Conservation (phyloP, 2,113 vertebrate species). For the Bettongia penicillata region DNA sequence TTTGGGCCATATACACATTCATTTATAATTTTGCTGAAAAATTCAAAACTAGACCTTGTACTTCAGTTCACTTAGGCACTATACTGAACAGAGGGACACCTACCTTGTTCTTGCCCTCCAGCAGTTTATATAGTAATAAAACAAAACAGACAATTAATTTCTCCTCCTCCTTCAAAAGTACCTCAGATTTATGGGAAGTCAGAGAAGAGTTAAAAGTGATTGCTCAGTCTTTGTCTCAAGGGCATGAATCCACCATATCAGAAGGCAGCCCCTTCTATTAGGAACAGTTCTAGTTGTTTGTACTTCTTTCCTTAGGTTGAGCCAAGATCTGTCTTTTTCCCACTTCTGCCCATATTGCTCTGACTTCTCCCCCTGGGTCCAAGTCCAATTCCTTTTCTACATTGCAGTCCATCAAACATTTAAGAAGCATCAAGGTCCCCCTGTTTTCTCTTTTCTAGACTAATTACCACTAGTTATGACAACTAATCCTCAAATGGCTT, state of each 20-base stretch:
- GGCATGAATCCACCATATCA: not conserved
- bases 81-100: not conserved
- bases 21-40: not conserved
- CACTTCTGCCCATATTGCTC: not conserved
- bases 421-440: not conserved
- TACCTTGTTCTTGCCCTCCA: not conserved
- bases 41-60: not conserved
- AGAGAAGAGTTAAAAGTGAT: not conserved
- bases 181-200: not conserved
- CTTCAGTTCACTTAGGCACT: not conserved
- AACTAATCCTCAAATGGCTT: not conserved
- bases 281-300: not conserved
- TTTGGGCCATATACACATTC: not conserved
- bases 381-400: not conserved
- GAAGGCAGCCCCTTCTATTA: not conserved
- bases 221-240: not conserved
- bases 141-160: not conserved
- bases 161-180: constrained; percentile 14
- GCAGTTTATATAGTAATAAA: not conserved
- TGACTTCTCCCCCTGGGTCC: not conserved
- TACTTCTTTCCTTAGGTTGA: not conserved
- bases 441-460: not conserved
- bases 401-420: not conserved
- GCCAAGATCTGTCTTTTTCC: not conserved
- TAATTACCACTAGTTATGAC: not conserved